Evolutionary conservation across 2,797 vertebrate species (phyloP).

Genomic region (Ficedula albicollis): DNA sequence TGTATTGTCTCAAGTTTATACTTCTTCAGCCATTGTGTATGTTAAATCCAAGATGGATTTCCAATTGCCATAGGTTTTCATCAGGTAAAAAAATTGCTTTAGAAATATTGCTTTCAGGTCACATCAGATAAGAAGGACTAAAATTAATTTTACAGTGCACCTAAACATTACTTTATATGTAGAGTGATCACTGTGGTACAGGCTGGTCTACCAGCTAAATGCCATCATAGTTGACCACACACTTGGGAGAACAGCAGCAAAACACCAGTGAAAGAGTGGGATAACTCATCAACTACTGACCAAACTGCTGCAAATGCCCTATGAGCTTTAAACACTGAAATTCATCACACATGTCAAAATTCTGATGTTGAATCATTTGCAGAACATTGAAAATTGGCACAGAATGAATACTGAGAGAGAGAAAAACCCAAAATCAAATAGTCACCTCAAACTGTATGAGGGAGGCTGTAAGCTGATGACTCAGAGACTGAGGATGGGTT

Average conservation of each 20-base stretch:
- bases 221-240: neutral
- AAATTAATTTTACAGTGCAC: neutral
- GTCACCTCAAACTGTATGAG: slow-evolving; percentile 32
- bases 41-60: neutral
- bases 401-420: slow-evolving; percentile 49
- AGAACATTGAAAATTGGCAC: slow-evolving; percentile 11
- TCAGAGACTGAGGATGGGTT: slow-evolving; percentile 22
- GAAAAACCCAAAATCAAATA: neutral
- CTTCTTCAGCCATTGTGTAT: neutral
- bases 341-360: neutral
- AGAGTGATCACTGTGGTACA: neutral
- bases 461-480: slow-evolving; percentile 46
- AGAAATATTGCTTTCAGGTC: neutral
- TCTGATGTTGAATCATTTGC: slow-evolving; percentile 31
- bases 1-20: neutral
- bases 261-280: neutral
- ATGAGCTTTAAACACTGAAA: neutral
- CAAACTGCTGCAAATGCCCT: neutral
- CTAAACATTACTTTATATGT: neutral
- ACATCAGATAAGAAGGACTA: neutral
- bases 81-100: neutral
- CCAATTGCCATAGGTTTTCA: neutral
- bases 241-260: neutral
- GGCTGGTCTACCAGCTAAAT: neutral
- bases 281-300: slow-evolving; percentile 5